Conservation (phyloP, 2,888 invertebrate species). For the Lamellibrachia satsuma region DNA sequence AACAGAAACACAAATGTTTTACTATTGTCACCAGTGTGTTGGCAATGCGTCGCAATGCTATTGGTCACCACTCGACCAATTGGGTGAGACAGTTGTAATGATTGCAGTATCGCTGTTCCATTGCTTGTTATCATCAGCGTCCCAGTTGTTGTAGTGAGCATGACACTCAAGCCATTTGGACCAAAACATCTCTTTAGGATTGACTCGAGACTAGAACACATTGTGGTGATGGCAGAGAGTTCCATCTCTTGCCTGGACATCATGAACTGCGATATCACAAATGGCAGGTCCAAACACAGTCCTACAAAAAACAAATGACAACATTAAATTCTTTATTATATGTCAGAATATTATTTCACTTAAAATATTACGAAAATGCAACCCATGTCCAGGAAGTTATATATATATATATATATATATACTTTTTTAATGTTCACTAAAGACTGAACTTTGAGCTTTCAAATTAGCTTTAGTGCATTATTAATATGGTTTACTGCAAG, state of each 20-base stretch:
- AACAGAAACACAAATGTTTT: not conserved
- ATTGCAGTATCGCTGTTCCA: not conserved
- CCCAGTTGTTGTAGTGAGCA: slow-evolving; percentile 3
- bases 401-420: no score
- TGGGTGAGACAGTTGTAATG: slow-evolving; percentile 12
- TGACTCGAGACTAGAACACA: not conserved
- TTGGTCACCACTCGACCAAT: not conserved
- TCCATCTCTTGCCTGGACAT: not conserved
- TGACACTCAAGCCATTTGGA: not conserved
- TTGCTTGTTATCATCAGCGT: not conserved
- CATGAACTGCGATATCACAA: not conserved
- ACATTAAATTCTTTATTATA: not conserved
- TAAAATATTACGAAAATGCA: no score
- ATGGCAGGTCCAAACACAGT: not conserved
- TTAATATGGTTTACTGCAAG: not conserved
- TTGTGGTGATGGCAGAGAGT: not conserved
- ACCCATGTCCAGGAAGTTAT: no score
- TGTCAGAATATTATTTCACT: not conserved
- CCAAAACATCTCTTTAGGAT: not conserved
- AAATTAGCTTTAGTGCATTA: not conserved
- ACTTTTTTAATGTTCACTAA: not conserved
- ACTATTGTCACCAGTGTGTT: not conserved
- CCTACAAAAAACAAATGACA: not conserved
- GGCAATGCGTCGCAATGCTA: not conserved
- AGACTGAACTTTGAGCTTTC: not conserved